Percentiles rank a stretch among this genome's conserved stretches.
These are phyloP conservation scores for Lithophane ornitopus DNA, from an alignment of 2,888 invertebrate genomes.

Conservation along the genomic window DNA sequence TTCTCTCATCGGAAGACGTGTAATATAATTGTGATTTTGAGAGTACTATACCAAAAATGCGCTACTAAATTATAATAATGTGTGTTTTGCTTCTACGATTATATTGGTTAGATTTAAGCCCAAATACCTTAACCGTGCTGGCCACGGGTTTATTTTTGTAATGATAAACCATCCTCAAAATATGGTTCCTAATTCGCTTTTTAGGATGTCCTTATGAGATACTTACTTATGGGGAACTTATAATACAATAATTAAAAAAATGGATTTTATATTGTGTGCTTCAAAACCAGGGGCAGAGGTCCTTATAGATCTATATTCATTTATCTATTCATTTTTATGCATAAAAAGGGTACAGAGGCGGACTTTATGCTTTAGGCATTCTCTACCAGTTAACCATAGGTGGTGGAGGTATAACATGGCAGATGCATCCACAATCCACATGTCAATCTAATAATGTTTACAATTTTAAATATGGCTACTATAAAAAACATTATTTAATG, in stretches of 20 bases:
- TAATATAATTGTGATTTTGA: not conserved
- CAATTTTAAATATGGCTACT: not conserved
- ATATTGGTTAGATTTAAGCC: not conserved
- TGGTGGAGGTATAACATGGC: not conserved
- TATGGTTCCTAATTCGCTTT: not conserved
- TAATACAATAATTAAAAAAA: not conserved
- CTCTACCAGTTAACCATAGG: not conserved
- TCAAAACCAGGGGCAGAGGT: not conserved
- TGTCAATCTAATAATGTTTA: not conserved
- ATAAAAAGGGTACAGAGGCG: not conserved
- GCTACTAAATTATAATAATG: not conserved
- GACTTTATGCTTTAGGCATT: not conserved
- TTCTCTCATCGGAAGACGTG: not conserved
- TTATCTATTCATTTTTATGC: not conserved
- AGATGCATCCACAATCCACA: not conserved
- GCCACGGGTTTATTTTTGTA: not conserved
- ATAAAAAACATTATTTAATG: too few relatives aligned
- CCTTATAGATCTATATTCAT: not conserved
- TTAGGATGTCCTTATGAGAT: not conserved
- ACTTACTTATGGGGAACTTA: too few relatives aligned
- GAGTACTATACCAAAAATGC: not conserved
- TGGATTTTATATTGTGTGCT: not conserved
- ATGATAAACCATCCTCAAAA: not conserved
- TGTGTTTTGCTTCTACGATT: conserved; percentile 25
- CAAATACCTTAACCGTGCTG: not conserved